Percentiles rank a stretch among this genome's conserved stretches.
Conservation (phyloP, 2,797 vertebrate genomes). For the Graptemys geographica region DNA sequence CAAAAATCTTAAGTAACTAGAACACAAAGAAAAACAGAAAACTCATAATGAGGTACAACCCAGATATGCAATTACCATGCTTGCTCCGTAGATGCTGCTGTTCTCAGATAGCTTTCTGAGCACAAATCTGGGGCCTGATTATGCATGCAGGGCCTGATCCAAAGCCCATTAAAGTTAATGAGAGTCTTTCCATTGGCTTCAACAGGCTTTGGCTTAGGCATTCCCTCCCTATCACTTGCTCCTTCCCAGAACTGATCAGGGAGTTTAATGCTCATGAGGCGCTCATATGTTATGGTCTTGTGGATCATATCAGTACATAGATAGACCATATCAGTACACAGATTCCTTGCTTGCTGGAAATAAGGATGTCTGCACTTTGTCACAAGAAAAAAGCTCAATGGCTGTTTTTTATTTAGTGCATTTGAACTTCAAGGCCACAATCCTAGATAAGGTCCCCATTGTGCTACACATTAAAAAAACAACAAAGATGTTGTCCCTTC, state of each 20-base stretch:
- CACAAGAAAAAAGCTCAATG: not conserved
- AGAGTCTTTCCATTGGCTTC: not conserved
- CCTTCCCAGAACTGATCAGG: not conserved
- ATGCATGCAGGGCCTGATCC: not conserved
- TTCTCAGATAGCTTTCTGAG: not conserved
- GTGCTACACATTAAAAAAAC: accelerated
- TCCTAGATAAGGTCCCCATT: not conserved
- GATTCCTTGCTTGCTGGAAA: not conserved
- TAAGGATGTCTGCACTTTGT: not conserved
- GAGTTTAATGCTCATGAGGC: not conserved
- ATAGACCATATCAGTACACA: not conserved
- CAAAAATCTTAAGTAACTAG: not conserved
- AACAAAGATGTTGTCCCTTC: accelerated
- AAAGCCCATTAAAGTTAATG: accelerated
- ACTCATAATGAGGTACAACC: not conserved
- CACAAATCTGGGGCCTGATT: not conserved
- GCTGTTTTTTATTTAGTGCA: not conserved
- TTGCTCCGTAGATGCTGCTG: not conserved
- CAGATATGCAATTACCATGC: not conserved
- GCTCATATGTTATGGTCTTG: not conserved
- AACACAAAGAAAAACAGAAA: not conserved
- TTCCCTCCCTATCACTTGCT: not conserved
- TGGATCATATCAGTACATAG: not conserved
- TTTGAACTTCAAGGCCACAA: not conserved
- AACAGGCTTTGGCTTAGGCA: not conserved